Evolutionary conservation across 2,113 vertebrate genomes (phyloP), one percentile per base, ranked within the genome.

Genomic region (Alethe castanea): DNA sequence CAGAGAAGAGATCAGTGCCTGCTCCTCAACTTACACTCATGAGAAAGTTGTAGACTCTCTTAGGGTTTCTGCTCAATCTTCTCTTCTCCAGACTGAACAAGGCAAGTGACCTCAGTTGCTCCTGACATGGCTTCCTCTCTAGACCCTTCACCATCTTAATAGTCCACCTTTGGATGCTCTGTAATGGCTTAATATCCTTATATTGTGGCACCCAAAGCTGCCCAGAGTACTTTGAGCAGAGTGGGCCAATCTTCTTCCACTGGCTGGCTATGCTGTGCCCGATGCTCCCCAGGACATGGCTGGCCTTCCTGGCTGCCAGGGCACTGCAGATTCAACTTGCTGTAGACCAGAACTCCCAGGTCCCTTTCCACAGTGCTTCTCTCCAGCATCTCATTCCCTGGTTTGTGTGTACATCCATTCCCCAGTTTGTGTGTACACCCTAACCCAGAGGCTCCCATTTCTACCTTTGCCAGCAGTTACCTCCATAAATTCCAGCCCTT

Each of bases 21-120:
- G 28, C 38, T 19, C 20, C 29, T 60, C 28, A 6, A 3, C 33
- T 59, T 65, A 33, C 6, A 36, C 33, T 52, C 1, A 0, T 38
- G 28, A 53, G 23, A n/a, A 67, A 53, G 12, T n/a, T 60, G 8
- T n/a, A n/a, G 28, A 29, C 13, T 38, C 19, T 26, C 0, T 22
- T 45, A 19, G 7, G 2, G 9, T 29, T 52, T 59, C 44, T 2
- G 1, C 14, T 59, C 33, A 28, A 33, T 45, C 10, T 16, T 28
- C 22, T 50, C 18, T 60, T 69, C 38, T 40, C 26, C 38, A 88
- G 28, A 28, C 23, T 59, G 28, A 81, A 20, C 12, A 45, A 59
- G 33, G 4, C 17, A 50, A 73, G 26, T 65, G 44, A 50, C 23
- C 8, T 44, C 33, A 45, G 33, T 28, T 36, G 7, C 19, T 81